These are phyloP conservation scores for Eupithecia inturbata DNA, from an alignment of 2,888 invertebrate species.

Conservation along the genomic window DNA sequence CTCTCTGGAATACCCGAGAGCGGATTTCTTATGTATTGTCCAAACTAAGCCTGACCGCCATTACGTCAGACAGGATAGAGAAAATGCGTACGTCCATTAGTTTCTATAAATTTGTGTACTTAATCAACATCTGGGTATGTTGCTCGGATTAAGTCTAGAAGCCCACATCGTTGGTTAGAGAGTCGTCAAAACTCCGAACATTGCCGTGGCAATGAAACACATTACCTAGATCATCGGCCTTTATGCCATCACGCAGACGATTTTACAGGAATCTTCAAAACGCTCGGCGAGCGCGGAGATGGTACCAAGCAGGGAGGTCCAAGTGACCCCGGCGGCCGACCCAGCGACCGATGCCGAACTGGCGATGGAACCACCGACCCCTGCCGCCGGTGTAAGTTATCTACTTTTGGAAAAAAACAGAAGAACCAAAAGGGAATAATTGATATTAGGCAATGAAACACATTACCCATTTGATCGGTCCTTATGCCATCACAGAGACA, in stretches of 20 bases:
- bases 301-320: conserved; percentile 39
- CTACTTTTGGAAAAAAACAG: neutral
- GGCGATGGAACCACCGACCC: neutral
- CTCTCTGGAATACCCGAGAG: neutral
- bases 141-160: neutral
- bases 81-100: neutral
- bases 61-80: neutral
- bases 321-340: conserved; percentile 2
- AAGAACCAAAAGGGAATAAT: neutral
- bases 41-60: neutral
- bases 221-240: neutral
- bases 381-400: conserved; percentile 4
- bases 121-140: neutral
- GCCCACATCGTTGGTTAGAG: neutral
- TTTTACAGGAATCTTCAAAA: conserved; percentile 27
- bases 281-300: conserved; percentile 15
- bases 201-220: neutral
- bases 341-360: neutral
- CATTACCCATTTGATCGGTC: neutral
- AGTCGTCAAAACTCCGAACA: neutral
- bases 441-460: neutral
- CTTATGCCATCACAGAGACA: conserved; percentile 5
- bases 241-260: conserved; percentile 11
- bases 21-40: neutral
- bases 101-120: neutral